Evolutionary conservation across 2,797 vertebrate genomes (phyloP).

Genomic region (Cynopterus sphinx): DNA sequence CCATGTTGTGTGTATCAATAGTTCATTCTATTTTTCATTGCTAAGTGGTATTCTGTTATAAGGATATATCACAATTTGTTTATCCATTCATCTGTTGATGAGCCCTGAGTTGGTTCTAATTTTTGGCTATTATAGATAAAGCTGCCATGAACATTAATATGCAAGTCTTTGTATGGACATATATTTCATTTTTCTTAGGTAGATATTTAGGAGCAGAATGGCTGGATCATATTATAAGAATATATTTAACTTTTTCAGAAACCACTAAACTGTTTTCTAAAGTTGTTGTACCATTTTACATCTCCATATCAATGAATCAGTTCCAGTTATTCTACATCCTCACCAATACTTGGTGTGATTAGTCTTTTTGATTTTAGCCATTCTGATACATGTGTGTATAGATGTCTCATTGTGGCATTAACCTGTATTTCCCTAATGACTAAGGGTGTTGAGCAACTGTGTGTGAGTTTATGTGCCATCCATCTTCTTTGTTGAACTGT

Average conservation of each 20-base stretch:
- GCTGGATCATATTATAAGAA: not conserved
- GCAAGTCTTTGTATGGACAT: slow-evolving; percentile 27
- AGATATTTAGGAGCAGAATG: not conserved
- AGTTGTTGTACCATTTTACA: not conserved
- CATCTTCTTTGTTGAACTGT: not conserved
- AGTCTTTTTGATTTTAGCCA: slow-evolving; percentile 25
- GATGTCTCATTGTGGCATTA: not conserved
- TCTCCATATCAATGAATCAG: not conserved
- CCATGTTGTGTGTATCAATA: not conserved
- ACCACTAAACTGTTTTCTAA: slow-evolving; percentile 2
- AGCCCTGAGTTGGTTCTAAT: not conserved
- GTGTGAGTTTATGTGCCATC: not conserved
- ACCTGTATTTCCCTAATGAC: slow-evolving; percentile 13
- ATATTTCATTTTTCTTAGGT: slow-evolving; percentile 36
- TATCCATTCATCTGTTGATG: not conserved
- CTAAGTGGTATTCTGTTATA: not conserved
- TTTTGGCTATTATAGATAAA: slow-evolving; percentile 6
- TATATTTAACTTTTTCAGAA: slow-evolving; percentile 46
- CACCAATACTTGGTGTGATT: not conserved
- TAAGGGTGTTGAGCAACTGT: slow-evolving; percentile 4
- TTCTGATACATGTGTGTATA: not conserved
- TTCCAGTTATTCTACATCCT: not conserved
- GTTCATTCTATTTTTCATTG: not conserved
- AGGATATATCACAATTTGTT: not conserved
- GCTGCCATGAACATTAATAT: not conserved